A percentile compares a stretch with the other conserved stretches of the same genome.
phyloP scores from a whole-genome alignment of 2,113 vertebrate species.

The Marmota monax region DNA sequence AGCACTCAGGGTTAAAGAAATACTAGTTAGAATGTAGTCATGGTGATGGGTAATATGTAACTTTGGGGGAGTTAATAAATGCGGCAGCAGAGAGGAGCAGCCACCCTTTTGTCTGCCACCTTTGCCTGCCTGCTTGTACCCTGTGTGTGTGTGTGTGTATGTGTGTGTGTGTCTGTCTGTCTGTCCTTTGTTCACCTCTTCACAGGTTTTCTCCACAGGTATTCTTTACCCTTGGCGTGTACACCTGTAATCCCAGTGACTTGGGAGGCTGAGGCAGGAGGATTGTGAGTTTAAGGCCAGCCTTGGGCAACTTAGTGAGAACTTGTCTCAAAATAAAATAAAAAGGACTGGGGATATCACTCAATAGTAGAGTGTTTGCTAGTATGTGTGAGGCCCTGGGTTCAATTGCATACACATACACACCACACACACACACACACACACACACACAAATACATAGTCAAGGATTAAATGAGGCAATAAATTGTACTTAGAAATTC shows the following conservation, averaged over 20 bases:
- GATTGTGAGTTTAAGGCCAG: neutral
- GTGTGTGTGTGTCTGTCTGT: no score
- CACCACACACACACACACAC: no score
- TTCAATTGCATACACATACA: neutral
- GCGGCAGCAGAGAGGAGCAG: no score
- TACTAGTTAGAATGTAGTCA: no score
- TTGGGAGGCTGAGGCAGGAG: neutral
- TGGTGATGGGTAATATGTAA: no score
- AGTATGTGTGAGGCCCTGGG: neutral
- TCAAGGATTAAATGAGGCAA: neutral
- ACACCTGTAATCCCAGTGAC: neutral
- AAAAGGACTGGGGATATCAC: neutral
- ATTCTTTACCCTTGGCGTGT: neutral
- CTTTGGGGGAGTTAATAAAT: no score
- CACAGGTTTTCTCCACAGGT: no score
- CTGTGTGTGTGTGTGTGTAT: no score
- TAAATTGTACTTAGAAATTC: neutral
- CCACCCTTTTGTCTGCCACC: no score
- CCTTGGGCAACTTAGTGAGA: neutral
- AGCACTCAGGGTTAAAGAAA: no score
- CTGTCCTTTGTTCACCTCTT: no score
- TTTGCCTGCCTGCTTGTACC: no score
- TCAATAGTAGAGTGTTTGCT: neutral
- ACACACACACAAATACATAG: neutral
- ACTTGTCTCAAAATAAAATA: neutral